Evolutionary conservation across 2,797 vertebrate genomes (phyloP).

Genomic region (Leptatherina wallacei): DNA sequence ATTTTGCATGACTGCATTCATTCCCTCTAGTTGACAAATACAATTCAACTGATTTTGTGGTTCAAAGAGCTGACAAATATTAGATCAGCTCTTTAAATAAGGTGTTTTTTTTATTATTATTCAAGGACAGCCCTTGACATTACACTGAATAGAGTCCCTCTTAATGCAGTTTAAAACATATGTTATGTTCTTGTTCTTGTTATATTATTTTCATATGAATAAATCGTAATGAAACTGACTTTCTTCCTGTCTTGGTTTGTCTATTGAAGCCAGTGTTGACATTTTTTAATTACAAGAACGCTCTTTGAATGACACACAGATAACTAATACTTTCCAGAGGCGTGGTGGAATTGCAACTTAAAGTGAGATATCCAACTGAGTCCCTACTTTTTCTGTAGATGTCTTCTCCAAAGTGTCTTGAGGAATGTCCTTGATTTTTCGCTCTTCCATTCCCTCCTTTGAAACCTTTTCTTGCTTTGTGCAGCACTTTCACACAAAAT

Average conservation of each 20-base stretch:
- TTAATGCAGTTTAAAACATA: slow-evolving; percentile 61
- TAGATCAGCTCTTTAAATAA: slow-evolving; percentile 34
- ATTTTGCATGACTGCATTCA: slow-evolving; percentile 70
- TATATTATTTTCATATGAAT: slow-evolving; percentile 83
- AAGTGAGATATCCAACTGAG: slow-evolving; percentile 44
- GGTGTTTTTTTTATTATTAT: slow-evolving; percentile 26
- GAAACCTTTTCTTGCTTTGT: slow-evolving; percentile 11
- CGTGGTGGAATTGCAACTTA: slow-evolving; percentile 26
- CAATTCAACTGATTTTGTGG: slow-evolving; percentile 38
- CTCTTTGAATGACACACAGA: slow-evolving; percentile 40
- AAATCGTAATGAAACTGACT: slow-evolving; percentile 67
- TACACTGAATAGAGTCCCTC: slow-evolving; percentile 53
- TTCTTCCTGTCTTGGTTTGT: slow-evolving; percentile 25
- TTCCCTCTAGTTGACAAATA: slow-evolving; percentile 32
- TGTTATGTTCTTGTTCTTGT: slow-evolving; percentile 72
- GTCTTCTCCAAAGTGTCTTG: slow-evolving; percentile 34
- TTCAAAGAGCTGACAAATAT: slow-evolving; percentile 38
- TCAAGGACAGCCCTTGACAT: slow-evolving; percentile 39
- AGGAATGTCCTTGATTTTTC: slow-evolving; percentile 27
- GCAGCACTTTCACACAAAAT: not conserved
- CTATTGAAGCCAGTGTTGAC: slow-evolving; percentile 12
- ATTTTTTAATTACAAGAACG: slow-evolving; percentile 16
- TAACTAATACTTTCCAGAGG: slow-evolving; percentile 56
- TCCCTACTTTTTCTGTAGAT: slow-evolving; percentile 37
- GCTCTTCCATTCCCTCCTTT: not conserved